These are phyloP conservation scores for Pegoplata infirma DNA, from an alignment of 2,888 invertebrate genomes.

Conservation along the genomic window DNA sequence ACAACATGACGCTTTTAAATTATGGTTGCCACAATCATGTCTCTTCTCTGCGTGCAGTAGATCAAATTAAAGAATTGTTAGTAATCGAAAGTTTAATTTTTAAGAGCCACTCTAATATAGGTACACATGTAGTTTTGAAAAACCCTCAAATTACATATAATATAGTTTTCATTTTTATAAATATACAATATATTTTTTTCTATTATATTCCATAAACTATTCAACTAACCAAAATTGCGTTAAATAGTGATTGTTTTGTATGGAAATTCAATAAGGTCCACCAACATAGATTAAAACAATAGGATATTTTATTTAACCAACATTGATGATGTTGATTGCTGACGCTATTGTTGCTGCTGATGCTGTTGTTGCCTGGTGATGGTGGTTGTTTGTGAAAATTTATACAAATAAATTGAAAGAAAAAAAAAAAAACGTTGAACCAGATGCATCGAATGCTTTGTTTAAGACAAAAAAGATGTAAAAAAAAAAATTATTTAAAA, in stretches of 20 bases:
- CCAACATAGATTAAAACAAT: background rate
- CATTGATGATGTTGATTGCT: background rate
- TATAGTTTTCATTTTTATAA: no score
- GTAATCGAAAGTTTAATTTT: no score
- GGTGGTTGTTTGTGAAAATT: background rate
- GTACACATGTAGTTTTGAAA: no score
- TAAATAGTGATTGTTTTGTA: background rate
- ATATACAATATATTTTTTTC: no score
- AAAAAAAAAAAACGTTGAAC: conserved; percentile 9
- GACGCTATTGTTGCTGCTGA: background rate
- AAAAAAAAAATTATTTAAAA: conserved; percentile 17
- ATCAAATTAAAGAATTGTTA: no score
- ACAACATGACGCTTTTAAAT: no score
- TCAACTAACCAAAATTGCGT: background rate
- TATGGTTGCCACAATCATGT: no score
- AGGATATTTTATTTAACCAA: background rate
- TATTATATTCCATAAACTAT: background rate
- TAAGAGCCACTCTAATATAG: no score
- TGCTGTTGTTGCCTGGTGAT: background rate
- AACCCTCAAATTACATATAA: background rate
- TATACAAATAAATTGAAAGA: background rate
- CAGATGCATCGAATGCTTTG: conserved; percentile 6
- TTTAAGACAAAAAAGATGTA: background rate
- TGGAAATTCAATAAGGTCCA: conserved; percentile 9
- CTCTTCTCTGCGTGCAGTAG: no score